phyloP scores from a whole-genome alignment of 2,113 vertebrate species.

The Rattus norvegicus region DNA sequence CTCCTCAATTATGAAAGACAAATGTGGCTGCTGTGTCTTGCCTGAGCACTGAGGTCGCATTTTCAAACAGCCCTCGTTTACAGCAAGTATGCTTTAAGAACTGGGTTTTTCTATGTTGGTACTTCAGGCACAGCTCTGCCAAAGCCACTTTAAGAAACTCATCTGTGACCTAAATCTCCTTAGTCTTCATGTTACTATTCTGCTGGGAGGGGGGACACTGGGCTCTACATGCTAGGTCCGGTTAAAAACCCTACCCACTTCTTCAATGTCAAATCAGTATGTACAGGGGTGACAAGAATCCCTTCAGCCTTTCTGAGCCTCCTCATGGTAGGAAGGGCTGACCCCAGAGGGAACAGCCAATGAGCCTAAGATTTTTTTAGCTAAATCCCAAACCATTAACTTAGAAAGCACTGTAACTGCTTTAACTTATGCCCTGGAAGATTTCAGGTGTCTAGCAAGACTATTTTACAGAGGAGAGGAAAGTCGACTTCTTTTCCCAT shows the following conservation, averaged over 20 bases:
- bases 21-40: conserved; percentile 71
- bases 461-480: conserved; percentile 16
- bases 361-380: conserved; percentile 60
- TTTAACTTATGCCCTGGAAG: conserved; percentile 51
- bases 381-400: conserved; percentile 53
- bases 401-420: conserved; percentile 46
- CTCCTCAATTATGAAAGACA: conserved; percentile 78
- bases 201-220: conserved; percentile 64
- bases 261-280: conserved; percentile 84
- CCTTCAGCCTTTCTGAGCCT: conserved; percentile 80
- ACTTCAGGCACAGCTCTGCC: conserved; percentile 73
- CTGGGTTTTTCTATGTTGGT: conserved; percentile 74
- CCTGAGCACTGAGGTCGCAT: not conserved
- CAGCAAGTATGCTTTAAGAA: conserved; percentile 81
- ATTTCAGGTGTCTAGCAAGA: conserved; percentile 44
- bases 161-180: conserved; percentile 83
- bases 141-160: conserved; percentile 81
- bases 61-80: conserved; percentile 37
- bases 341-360: conserved; percentile 51
- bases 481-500: conserved; percentile 23
- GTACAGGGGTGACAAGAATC: conserved; percentile 76
- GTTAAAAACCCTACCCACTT: conserved; percentile 76
- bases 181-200: conserved; percentile 76
- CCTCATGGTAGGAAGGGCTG: conserved; percentile 54
- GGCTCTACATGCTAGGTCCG: conserved; percentile 71